These are phyloP conservation scores for Smutsia gigantea DNA, from an alignment of 2,797 vertebrate genomes.

Conservation along the genomic window DNA sequence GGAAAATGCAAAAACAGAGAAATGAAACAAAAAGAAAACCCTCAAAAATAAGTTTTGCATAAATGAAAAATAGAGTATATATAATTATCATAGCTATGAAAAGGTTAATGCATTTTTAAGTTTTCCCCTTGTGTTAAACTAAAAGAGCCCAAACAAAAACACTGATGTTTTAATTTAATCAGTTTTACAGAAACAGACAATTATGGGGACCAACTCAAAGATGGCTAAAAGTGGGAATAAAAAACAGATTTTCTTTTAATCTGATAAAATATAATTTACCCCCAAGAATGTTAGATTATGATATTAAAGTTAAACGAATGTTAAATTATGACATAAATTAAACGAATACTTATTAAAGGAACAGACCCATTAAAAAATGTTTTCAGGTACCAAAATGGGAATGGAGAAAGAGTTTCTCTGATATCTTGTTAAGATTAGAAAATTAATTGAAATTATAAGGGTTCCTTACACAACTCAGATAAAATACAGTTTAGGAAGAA, in stretches of 20 bases:
- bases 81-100: slow-evolving; percentile 71
- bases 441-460: slow-evolving; percentile 48
- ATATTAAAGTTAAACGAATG: neutral
- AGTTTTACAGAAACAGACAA: slow-evolving; percentile 69
- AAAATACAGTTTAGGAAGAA: slow-evolving; percentile 60
- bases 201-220: slow-evolving; percentile 61
- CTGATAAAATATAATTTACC: slow-evolving; percentile 66
- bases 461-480: neutral
- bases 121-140: slow-evolving; percentile 45
- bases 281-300: slow-evolving; percentile 62
- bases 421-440: slow-evolving; percentile 51
- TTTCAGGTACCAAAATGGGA: slow-evolving; percentile 50
- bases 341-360: slow-evolving; percentile 69
- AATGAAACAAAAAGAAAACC: slow-evolving; percentile 79
- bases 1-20: slow-evolving; percentile 74
- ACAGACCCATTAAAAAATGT: slow-evolving; percentile 34
- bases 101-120: slow-evolving; percentile 65
- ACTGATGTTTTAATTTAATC: slow-evolving; percentile 72
- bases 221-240: slow-evolving; percentile 56
- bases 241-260: slow-evolving; percentile 66
- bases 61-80: slow-evolving; percentile 75
- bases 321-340: slow-evolving; percentile 62
- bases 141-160: slow-evolving; percentile 71
- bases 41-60: slow-evolving; percentile 80
- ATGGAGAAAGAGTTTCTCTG: slow-evolving; percentile 4